Evolutionary conservation across 2,888 invertebrate species (phyloP), one percentile per base, ranked within the genome.

Genomic region (Meteorus colon): DNA sequence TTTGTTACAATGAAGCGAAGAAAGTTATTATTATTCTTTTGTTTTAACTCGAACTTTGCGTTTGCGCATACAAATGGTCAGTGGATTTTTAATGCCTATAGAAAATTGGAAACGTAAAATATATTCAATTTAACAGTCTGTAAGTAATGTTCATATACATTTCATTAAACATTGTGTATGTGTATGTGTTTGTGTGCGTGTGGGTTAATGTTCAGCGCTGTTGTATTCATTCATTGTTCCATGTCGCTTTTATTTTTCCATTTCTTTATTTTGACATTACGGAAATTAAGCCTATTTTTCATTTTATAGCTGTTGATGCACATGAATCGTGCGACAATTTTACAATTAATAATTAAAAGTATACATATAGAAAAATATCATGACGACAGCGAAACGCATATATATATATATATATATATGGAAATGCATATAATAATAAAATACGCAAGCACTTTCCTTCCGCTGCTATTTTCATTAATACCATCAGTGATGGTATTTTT

Each of bases 351-450:
- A 55, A 79, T 78, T 75, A 59, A 78, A 81, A 78, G 78, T 77
- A 79, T 76, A 75, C 74, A 77, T 75, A 80, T 82, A 82, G 77
- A 82, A 82, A 82, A 82, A 82, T 81, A 81, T 81, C 60, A 81
- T 68, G 77, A 79, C 78, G 74, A 77, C 65, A 71, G 77, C 73
- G 74, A 77, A 75, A 70, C 75, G 79, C 75, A 76, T 75, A 77
- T 59, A 19, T 55, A 24, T 55, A 19, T 55, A 8, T 55, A 8
- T n/a, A n/a, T 48, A 16, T 55, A 8, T 19, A 55, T 66, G 67
- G 71, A 77, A 78, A 80, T 78, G 72, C 69, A 78, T 62, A 16
- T 48, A 71, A 60, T 66, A 60, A 63, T 71, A 62, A 59, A 77
- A 74, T 65, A 78, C 78, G 45, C 73, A 77, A 78, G 73, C 75